Percentiles rank a stretch among this genome's conserved stretches.
Conservation (phyloP, 2,797 vertebrate species). For the Telmatherina bonti region DNA sequence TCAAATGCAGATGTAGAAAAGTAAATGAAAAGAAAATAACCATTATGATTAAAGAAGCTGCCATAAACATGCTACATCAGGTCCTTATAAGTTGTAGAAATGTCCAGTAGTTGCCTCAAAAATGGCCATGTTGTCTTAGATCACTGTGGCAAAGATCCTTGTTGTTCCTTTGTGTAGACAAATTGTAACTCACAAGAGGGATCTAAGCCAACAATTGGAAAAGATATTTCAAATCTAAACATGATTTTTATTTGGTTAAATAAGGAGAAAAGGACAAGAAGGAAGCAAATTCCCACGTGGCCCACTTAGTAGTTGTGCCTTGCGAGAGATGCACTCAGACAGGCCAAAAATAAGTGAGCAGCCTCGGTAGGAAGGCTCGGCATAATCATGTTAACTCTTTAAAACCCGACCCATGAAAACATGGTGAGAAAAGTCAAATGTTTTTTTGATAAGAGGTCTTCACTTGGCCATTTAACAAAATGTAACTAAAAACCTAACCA, state of each 20-base stretch:
- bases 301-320: conserved; percentile 46
- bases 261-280: not conserved
- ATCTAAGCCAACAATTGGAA: too few relatives aligned
- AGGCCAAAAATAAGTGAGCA: conserved; percentile 54
- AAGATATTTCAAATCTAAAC: too few relatives aligned
- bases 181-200: too few relatives aligned
- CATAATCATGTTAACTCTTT: conserved; percentile 35
- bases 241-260: too few relatives aligned
- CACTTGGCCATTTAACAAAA: too few relatives aligned
- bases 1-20: not conserved
- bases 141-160: conserved; percentile 1
- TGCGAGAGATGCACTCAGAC: conserved; percentile 37
- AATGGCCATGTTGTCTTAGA: conserved; percentile 2
- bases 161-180: conserved; percentile 22
- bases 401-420: too few relatives aligned
- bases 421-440: too few relatives aligned
- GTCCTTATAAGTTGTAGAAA: conserved; percentile 3
- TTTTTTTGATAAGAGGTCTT: too few relatives aligned
- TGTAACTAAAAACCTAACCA: too few relatives aligned
- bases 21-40: not conserved
- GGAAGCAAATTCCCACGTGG: conserved; percentile 32
- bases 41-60: not conserved
- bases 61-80: not conserved
- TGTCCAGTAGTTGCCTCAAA: not conserved
- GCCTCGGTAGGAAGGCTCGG: conserved; percentile 24